These are phyloP conservation scores for Pelosia muscerda DNA, from an alignment of 2,888 invertebrate species.

Conservation along the genomic window DNA sequence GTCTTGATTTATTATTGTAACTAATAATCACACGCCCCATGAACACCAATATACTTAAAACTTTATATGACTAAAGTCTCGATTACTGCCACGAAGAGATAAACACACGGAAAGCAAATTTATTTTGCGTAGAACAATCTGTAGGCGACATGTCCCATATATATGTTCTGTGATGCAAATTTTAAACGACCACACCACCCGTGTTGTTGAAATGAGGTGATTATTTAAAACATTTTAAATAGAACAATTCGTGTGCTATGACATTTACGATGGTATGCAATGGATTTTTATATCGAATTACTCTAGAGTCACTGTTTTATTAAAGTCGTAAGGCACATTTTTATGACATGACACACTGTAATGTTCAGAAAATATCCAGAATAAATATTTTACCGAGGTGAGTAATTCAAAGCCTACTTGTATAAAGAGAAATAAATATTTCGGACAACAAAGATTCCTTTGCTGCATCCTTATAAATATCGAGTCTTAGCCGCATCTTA, in stretches of 20 bases:
- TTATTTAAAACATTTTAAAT: conserved; percentile 20
- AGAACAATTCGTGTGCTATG: conserved; percentile 34
- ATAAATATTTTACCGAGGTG: conserved; percentile 37
- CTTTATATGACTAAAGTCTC: background rate
- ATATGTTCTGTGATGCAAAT: background rate
- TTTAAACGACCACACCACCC: background rate
- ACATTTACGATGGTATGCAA: conserved; percentile 32
- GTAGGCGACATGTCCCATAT: background rate
- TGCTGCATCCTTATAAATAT: no score
- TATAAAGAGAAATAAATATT: no score
- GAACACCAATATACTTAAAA: no score
- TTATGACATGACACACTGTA: conserved; percentile 45
- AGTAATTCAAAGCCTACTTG: conserved; percentile 11
- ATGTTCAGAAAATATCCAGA: conserved; percentile 25
- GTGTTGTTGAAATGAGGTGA: background rate
- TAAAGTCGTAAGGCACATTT: conserved; percentile 45
- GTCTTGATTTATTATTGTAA: no score
- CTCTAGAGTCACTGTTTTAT: conserved; percentile 46
- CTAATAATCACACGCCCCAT: no score
- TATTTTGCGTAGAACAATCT: background rate
- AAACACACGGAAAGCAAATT: background rate
- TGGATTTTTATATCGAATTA: conserved; percentile 44
- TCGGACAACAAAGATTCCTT: no score
- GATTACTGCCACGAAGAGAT: background rate
- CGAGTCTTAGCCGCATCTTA: no score